Evolutionary conservation across 2,113 vertebrate genomes (phyloP).

Genomic region (Pituophis catenifer): DNA sequence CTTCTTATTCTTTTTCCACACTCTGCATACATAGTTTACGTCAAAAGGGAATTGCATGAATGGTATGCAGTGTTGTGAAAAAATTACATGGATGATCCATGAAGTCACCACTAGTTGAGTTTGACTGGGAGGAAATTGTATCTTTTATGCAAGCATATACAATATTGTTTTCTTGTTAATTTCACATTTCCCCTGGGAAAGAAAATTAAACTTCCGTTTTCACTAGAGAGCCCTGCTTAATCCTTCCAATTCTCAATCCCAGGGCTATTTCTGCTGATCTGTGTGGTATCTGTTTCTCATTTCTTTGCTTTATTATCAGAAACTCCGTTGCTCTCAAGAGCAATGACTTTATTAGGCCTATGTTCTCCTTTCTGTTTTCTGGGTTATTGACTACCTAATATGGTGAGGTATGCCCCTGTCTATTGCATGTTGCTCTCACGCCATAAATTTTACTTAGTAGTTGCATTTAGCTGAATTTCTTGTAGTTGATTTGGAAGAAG

Average conservation of each 20-base stretch:
- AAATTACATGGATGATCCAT: not conserved
- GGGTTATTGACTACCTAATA: slow-evolving; percentile 71
- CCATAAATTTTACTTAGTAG: slow-evolving; percentile 31
- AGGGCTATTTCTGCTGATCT: not conserved
- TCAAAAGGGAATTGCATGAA: not conserved
- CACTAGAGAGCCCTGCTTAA: not conserved
- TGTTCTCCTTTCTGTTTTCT: slow-evolving; percentile 37
- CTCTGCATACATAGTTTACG: not conserved
- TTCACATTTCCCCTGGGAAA: not conserved
- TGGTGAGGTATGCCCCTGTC: slow-evolving; percentile 74
- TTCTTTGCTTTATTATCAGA: accelerated
- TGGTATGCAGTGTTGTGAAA: not conserved
- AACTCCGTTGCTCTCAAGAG: accelerated
- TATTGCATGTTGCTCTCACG: slow-evolving; percentile 9
- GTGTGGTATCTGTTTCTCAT: accelerated
- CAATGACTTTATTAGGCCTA: slow-evolving; percentile 54
- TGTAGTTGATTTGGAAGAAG: not conserved
- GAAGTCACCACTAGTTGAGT: not conserved
- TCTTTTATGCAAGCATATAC: slow-evolving; percentile 1
- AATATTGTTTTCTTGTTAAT: not conserved
- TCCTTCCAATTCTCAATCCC: no score
- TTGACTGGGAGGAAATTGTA: not conserved
- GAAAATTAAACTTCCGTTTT: not conserved
- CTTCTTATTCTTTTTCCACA: not conserved
- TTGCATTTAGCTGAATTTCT: slow-evolving; percentile 45